Evolutionary conservation across 1,140 invertebrate species (phyloP).

Genomic region (Cherax destructor): DNA sequence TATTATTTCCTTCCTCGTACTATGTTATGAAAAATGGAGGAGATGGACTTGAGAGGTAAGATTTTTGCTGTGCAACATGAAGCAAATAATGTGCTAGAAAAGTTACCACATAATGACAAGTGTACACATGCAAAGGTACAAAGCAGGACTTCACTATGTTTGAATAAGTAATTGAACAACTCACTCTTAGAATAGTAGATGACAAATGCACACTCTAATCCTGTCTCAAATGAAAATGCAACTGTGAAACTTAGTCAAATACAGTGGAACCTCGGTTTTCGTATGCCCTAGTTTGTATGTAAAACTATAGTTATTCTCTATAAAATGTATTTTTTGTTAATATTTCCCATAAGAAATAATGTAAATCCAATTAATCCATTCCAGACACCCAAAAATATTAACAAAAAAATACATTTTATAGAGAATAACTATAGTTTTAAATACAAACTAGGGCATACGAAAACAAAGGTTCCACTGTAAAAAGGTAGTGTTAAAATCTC

Average conservation of each 20-base stretch:
- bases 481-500: no score
- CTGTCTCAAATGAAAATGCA: constrained; percentile 4
- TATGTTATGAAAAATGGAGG: not conserved
- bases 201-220: not conserved
- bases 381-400: no score
- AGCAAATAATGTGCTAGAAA: constrained; percentile 18
- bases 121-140: constrained; percentile 17
- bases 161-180: not conserved
- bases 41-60: not conserved
- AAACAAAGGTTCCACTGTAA: no score
- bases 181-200: not conserved
- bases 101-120: not conserved
- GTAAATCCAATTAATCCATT: no score
- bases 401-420: no score
- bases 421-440: no score
- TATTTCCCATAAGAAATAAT: no score
- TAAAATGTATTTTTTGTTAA: no score
- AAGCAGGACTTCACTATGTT: constrained; percentile 27
- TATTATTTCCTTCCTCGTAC: not conserved
- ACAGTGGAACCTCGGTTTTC: no score
- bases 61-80: constrained; percentile 9
- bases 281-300: no score
- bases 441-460: no score
- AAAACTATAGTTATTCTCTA: no score
- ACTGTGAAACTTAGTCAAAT: not conserved